Base-by-base conservation (phyloP, 2,888 invertebrate genomes). In the Timema podura region DNA sequence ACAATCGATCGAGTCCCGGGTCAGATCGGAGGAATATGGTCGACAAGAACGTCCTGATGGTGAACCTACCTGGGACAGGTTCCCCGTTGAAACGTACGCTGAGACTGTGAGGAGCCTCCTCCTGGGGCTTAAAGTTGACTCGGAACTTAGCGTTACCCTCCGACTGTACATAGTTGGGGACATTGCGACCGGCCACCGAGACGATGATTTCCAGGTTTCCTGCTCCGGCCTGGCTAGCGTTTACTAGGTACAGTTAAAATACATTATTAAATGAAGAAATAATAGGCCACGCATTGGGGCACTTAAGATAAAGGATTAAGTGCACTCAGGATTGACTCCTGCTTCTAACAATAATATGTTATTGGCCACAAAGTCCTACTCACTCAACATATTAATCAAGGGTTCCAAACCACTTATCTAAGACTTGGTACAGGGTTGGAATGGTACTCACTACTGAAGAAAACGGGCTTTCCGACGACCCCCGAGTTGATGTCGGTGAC, bases 171-270 rank as follows among this genome's bases (percentile, higher is more conserved):
- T 96, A 98, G 83, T 98, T 98, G 10, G 98, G 98, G 15, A 98
- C 97, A 82, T 98, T 98, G 78, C 96, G 90, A 13, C 96, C 96
- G 77, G 92, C 95, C 2, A 97, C 96, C 0, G 97, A 96, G 0
- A 98, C 97, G 73, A 98, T 97, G 69, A 98, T 98, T 83, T 98
- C 98, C 79, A 98, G 85, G 82, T 98, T 98, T 45, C 98, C 98
- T 66, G 97, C 96, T 73, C 98, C 95, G 77, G 86, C 87, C 76
- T 84, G 83, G 71, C 84, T 84, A 8, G 87, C 86, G 78, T 87
- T 86, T 76, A 86, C 85, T 85, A 74, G 59, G 76, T 74, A 57
- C 30, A 8, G 3, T 30, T 30, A 65, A 15, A 64, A 59, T 10
- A 13, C 51, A 51, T 13, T n/a, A 51, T 51, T 13, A 13, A 51